Percentiles rank a stretch among this genome's conserved stretches.
Conservation (phyloP, 2,888 invertebrate genomes). For the Ashinkailepas kermadecensis region DNA sequence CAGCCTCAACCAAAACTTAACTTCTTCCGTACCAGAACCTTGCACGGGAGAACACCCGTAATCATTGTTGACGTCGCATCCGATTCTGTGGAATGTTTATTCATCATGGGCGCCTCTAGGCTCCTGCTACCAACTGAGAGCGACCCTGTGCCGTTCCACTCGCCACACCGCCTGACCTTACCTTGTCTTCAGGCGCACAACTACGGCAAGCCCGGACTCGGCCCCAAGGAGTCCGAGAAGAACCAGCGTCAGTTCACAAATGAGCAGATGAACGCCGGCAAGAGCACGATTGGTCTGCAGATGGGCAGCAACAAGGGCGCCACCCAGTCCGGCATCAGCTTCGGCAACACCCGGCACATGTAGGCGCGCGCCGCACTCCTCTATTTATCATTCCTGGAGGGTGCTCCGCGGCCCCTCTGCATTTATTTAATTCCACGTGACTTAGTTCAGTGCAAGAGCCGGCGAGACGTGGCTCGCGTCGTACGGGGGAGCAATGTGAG, state of each 20-base stretch:
- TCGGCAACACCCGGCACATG: slow-evolving; percentile 96
- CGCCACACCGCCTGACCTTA: too few relatives aligned
- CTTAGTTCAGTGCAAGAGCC: not conserved
- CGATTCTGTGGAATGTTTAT: too few relatives aligned
- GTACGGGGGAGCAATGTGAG: not conserved
- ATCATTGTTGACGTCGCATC: too few relatives aligned
- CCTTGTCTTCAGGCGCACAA: slow-evolving; percentile 39
- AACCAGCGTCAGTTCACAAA: slow-evolving; percentile 89
- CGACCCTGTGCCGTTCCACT: too few relatives aligned
- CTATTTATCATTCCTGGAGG: slow-evolving; percentile 11
- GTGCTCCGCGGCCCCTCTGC: not conserved
- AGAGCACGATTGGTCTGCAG: slow-evolving; percentile 87
- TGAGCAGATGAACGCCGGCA: slow-evolving; percentile 86
- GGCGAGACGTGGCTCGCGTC: not conserved
- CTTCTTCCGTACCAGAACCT: too few relatives aligned
- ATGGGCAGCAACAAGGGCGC: slow-evolving; percentile 98
- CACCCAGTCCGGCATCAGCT: slow-evolving; percentile 89
- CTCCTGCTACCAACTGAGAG: too few relatives aligned
- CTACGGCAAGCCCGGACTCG: slow-evolving; percentile 62
- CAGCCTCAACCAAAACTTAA: too few relatives aligned
- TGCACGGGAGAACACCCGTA: too few relatives aligned
- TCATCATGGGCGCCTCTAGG: too few relatives aligned
- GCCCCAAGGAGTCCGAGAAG: slow-evolving; percentile 93
- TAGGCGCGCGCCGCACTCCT: slow-evolving; percentile 44
- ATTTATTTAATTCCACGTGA: not conserved